Conservation (phyloP, 2,888 invertebrate genomes). For the Kuschelorhynchus macadamiae region DNA sequence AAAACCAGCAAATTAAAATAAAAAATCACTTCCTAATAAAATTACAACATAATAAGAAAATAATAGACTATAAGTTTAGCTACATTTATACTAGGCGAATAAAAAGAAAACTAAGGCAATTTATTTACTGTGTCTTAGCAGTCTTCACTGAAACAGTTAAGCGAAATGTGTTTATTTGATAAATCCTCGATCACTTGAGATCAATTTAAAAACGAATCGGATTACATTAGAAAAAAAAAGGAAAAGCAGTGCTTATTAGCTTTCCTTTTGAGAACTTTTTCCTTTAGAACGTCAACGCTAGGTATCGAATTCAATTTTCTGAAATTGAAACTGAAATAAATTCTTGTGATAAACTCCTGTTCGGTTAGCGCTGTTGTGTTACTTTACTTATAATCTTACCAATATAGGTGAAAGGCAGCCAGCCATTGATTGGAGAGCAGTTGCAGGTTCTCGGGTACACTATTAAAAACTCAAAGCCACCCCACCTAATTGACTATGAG, state of each 20-base stretch:
- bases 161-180: slow-evolving; percentile 47
- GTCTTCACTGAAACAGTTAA: slow-evolving; percentile 45
- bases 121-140: slow-evolving; percentile 37
- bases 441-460: no score
- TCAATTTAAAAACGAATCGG: slow-evolving; percentile 42
- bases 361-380: no score
- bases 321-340: slow-evolving; percentile 22
- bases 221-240: slow-evolving; percentile 45
- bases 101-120: slow-evolving; percentile 34
- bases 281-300: slow-evolving; percentile 28
- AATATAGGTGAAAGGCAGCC: no score
- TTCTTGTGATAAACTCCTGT: no score
- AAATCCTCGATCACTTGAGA: slow-evolving; percentile 43
- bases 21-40: not conserved
- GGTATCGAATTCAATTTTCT: slow-evolving; percentile 23
- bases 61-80: not conserved
- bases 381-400: no score
- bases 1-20: not conserved
- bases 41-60: not conserved
- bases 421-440: no score
- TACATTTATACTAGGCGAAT: slow-evolving; percentile 24
- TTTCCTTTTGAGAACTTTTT: slow-evolving; percentile 30
- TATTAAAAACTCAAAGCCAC: no score
- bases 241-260: slow-evolving; percentile 45
- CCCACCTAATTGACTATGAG: no score